phyloP scores from a whole-genome alignment of 2,797 vertebrate species.

The Myotis findleyi region DNA sequence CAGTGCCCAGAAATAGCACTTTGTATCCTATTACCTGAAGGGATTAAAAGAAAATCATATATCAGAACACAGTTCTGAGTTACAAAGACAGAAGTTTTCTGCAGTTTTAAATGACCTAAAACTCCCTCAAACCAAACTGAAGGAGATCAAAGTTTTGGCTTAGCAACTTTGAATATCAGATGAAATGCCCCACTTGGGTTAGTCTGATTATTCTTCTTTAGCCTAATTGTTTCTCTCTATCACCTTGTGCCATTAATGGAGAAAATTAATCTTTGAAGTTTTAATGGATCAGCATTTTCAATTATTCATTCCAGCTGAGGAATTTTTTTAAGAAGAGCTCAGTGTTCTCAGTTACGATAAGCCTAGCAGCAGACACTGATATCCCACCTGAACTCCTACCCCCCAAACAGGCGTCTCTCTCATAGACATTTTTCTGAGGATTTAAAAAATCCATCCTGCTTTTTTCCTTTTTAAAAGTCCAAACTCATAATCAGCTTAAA shows the following conservation, averaged over 20 bases:
- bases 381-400: constrained; percentile 53
- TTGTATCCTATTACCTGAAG: constrained; percentile 72
- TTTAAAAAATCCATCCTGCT: constrained; percentile 47
- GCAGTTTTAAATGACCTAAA: constrained; percentile 73
- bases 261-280: constrained; percentile 82
- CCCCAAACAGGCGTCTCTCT: neutral
- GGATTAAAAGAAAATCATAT: constrained; percentile 59
- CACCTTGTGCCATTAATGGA: constrained; percentile 75
- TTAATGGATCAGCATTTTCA: constrained; percentile 78
- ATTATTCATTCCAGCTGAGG: constrained; percentile 79
- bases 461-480: constrained; percentile 62
- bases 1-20: constrained; percentile 62
- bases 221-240: constrained; percentile 75
- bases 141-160: constrained; percentile 71
- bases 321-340: constrained; percentile 79
- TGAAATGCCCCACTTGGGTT: constrained; percentile 66
- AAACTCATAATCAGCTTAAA: constrained; percentile 69
- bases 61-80: constrained; percentile 53
- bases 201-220: constrained; percentile 74
- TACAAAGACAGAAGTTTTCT: constrained; percentile 44
- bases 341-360: constrained; percentile 72
- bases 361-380: constrained; percentile 56
- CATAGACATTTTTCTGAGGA: constrained; percentile 20
- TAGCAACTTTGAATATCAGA: constrained; percentile 69
- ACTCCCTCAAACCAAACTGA: constrained; percentile 63